Evolutionary conservation across 2,888 invertebrate species (phyloP).

Genomic region (Baccha elongata): DNA sequence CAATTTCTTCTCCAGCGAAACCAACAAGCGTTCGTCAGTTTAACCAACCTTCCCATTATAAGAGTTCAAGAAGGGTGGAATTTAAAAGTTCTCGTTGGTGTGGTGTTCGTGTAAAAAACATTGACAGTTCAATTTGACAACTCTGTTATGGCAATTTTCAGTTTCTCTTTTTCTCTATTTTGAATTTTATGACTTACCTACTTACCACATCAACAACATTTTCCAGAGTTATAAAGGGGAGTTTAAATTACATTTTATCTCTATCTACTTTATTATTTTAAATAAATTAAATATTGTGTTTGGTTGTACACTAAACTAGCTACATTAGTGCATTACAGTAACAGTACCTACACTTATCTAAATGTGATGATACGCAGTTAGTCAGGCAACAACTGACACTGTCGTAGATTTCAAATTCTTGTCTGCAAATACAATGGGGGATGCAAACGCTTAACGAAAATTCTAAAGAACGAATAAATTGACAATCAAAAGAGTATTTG

Average conservation of each 20-base stretch:
- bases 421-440: no score
- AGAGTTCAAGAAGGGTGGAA: slow-evolving; percentile 53
- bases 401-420: slow-evolving; percentile 12
- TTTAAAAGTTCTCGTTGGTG: slow-evolving; percentile 39
- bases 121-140: slow-evolving; percentile 9
- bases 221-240: no score
- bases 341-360: slow-evolving; percentile 55
- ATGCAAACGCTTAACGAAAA: slow-evolving; percentile 14
- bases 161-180: not conserved
- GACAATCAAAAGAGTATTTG: slow-evolving; percentile 27
- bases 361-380: slow-evolving; percentile 64
- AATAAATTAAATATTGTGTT: no score
- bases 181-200: not conserved
- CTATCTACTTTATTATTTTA: no score
- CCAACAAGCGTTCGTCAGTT: slow-evolving; percentile 59
- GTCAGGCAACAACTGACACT: not conserved
- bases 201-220: not conserved
- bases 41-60: slow-evolving; percentile 62
- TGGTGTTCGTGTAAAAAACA: slow-evolving; percentile 37
- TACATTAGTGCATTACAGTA: not conserved
- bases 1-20: slow-evolving; percentile 42
- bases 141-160: not conserved
- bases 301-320: no score
- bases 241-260: no score
- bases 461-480: slow-evolving; percentile 40